These are phyloP conservation scores for Acanthisitta chloris DNA, from an alignment of 2,113 vertebrate genomes.

Conservation along the genomic window DNA sequence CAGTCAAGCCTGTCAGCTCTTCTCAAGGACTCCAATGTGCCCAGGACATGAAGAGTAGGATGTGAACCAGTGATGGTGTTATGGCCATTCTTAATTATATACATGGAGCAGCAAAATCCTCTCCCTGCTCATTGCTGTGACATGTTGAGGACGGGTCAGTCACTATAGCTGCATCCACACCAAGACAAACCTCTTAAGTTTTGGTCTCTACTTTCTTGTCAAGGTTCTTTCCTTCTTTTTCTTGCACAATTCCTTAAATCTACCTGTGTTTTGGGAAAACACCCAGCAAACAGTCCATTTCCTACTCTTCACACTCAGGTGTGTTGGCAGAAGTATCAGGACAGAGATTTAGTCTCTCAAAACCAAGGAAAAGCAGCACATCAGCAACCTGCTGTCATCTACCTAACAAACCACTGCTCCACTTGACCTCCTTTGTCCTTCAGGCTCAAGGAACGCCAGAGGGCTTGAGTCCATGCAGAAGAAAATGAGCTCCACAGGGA, in stretches of 20 bases:
- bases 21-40: not conserved
- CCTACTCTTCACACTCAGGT: not conserved
- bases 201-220: not conserved
- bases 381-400: not conserved
- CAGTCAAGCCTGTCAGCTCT: not conserved
- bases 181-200: not conserved
- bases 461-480: not conserved
- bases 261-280: not conserved
- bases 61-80: not conserved
- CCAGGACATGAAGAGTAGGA: not conserved
- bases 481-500: not conserved
- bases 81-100: not conserved
- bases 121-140: not conserved
- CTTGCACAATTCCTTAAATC: not conserved
- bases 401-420: not conserved
- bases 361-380: not conserved
- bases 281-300: not conserved
- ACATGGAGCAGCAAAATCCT: not conserved
- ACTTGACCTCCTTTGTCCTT: not conserved
- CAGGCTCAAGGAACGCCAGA: not conserved
- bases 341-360: not conserved
- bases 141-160: accelerated
- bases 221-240: not conserved
- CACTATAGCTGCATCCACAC: not conserved
- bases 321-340: not conserved